phyloP scores from a whole-genome alignment of 2,113 vertebrate genomes.

The Sphyrna mokarran region DNA sequence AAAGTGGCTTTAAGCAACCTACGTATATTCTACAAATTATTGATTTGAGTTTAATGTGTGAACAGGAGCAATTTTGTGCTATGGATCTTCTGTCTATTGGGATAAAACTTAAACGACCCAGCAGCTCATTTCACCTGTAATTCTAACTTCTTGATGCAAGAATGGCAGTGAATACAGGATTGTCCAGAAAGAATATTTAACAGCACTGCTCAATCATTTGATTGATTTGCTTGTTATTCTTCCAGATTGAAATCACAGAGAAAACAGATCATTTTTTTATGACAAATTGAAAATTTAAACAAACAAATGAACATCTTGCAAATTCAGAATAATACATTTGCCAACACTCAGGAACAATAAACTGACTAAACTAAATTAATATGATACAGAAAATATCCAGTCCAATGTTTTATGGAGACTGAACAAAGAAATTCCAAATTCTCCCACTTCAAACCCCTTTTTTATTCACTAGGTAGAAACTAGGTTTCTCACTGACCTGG shows the following conservation, averaged over 20 bases:
- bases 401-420: neutral
- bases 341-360: neutral
- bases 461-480: neutral
- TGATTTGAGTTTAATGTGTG: slow-evolving; percentile 19
- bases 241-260: neutral
- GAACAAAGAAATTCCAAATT: neutral
- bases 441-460: neutral
- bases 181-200: neutral
- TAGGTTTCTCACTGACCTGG: neutral
- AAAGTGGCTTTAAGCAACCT: neutral
- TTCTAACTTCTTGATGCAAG: neutral
- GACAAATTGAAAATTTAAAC: neutral
- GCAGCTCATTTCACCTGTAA: neutral
- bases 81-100: neutral
- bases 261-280: neutral
- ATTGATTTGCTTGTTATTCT: neutral
- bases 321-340: neutral
- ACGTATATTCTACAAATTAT: neutral
- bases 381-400: neutral
- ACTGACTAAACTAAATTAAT: neutral
- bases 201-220: neutral
- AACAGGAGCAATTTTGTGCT: slow-evolving; percentile 24
- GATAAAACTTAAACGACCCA: neutral
- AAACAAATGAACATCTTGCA: neutral
- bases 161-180: neutral